phyloP scores from a whole-genome alignment of 2,888 invertebrate genomes.

The Stictocephala bisonia region DNA sequence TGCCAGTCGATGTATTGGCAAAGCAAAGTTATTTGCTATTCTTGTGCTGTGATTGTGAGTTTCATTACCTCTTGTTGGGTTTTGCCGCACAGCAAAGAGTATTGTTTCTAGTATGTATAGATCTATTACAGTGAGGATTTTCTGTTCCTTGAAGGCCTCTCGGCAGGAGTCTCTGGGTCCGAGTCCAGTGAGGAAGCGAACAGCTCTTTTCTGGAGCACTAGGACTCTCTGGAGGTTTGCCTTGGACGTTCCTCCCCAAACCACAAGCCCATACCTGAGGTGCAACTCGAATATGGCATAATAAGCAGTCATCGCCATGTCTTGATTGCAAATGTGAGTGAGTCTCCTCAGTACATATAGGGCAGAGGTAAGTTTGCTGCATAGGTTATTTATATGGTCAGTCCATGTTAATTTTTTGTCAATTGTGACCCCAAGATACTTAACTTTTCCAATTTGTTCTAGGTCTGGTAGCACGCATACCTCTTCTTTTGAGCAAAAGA shows the following conservation, averaged over 20 bases:
- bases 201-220: background rate
- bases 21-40: constrained; percentile 13
- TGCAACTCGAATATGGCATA: background rate
- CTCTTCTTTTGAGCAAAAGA: too few relatives aligned
- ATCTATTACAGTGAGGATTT: constrained; percentile 19
- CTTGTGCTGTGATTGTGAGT: background rate
- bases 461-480: too few relatives aligned
- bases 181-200: background rate
- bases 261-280: background rate
- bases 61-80: background rate
- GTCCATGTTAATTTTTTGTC: too few relatives aligned
- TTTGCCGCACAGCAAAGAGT: background rate
- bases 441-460: too few relatives aligned
- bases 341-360: background rate
- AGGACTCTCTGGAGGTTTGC: constrained; percentile 7
- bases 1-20: constrained; percentile 6
- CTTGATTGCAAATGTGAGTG: background rate
- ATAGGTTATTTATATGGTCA: too few relatives aligned
- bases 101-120: constrained; percentile 4
- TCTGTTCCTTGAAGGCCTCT: background rate
- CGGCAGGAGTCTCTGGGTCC: background rate
- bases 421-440: too few relatives aligned
- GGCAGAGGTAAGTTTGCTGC: background rate
- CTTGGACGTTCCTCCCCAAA: background rate
- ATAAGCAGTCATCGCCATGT: constrained; percentile 6